Base-by-base conservation (phyloP, 2,888 invertebrate species). In the Cheilosia impressa region DNA sequence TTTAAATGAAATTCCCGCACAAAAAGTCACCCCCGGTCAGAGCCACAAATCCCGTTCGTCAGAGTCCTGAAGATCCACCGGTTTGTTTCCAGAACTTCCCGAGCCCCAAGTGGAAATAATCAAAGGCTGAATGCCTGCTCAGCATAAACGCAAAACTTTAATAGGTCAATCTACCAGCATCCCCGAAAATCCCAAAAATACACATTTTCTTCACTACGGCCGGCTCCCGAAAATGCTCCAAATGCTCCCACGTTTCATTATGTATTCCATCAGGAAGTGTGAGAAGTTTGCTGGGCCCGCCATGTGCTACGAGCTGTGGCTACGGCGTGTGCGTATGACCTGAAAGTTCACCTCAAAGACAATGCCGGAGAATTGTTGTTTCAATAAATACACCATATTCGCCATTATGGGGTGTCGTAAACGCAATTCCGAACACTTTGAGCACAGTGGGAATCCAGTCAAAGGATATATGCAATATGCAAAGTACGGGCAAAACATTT, bases 381-480 rank as follows among this genome's bases (percentile, higher is more conserved):
- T 7, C 10, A 65, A 17, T 13, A 65, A 65, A 47, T 50, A 55
- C 62, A 22, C 50, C 22, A 9, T 4, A 27, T 41, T 22, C 38
- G 19, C 9, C 2, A 45, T 65, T 47, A 38, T 38, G 50, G 17
- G 19, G 52, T 27, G 47, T 31, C 57, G 41, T 66, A 41, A 57
- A 66, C 47, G 53, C 27, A 47, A 50, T 52, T 53, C 27, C 31
- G 6, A 19, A 63, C 31, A 34, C 38, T 50, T 41, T 65, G 34
- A 38, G 45, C 79, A 60, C 79, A 65, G 79, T 60, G 31, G 65
- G 79, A 43, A n/a, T 4, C 43, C 15, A 55, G 52, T n/a, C 19
- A 22, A 22, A n/a, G 24, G n/a, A 17, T 17, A 13, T 76, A 55
- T 78, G 77, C 55, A 78, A 78, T 79, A 79, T 71, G 71, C 71